phyloP scores from a whole-genome alignment of 2,113 vertebrate species.

The Actinemys pallida region DNA sequence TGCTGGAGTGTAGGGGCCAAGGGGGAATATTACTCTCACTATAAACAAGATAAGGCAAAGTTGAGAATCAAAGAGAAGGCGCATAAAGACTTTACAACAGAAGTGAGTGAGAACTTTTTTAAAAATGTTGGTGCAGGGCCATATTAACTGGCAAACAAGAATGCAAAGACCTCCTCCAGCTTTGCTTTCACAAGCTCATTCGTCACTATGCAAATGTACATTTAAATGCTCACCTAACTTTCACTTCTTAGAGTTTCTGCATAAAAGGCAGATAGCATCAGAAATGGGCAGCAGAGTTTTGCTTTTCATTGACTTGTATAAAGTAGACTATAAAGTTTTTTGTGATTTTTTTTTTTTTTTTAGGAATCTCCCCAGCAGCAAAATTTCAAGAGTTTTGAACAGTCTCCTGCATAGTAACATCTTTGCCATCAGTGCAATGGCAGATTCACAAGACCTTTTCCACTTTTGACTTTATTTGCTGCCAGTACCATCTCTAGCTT shows the following conservation, averaged over 20 bases:
- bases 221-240: not conserved
- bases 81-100: not conserved
- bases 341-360: not conserved
- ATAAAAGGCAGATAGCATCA: not conserved
- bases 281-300: not conserved
- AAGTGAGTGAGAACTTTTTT: not conserved
- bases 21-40: not conserved
- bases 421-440: not conserved
- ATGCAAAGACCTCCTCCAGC: not conserved
- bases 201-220: not conserved
- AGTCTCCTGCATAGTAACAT: not conserved
- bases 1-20: not conserved
- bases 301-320: not conserved
- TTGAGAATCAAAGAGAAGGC: not conserved
- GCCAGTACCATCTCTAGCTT: not conserved
- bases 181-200: not conserved
- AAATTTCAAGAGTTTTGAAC: not conserved
- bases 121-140: not conserved
- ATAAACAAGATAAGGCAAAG: not conserved
- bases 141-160: not conserved
- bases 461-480: not conserved
- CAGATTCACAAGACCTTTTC: not conserved
- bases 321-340: not conserved
- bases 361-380: not conserved
- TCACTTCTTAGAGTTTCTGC: not conserved